A percentile compares a stretch with the other conserved stretches of the same genome.
Conservation (phyloP, 2,113 vertebrate genomes). For the western clawed frog (Xenopus tropicalis) region UCB_Xtro_10.0 CM004452.2:43601501-43602000, state of each 20-base stretch:
- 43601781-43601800: constrained; percentile 5
- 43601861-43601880: not conserved
- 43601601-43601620: no score
- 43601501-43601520: no score
- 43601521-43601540: no score
- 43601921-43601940: no score
- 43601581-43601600: no score
- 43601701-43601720: not conserved
- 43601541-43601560: no score
- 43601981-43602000: not conserved
- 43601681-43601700: not conserved
- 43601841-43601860: constrained; percentile 19
- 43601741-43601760: not conserved
- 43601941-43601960: not conserved
- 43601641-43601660: no score
- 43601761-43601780: not conserved
- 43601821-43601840: constrained; percentile 15
- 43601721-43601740: no score
- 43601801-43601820: constrained; percentile 1
- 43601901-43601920: not conserved
- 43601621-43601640: no score
- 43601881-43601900: not conserved
- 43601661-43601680: not conserved
- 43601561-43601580: no score
- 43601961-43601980: not conserved